Conservation (phyloP, 2,888 invertebrate genomes). For the Plemyria rubiginata region DNA sequence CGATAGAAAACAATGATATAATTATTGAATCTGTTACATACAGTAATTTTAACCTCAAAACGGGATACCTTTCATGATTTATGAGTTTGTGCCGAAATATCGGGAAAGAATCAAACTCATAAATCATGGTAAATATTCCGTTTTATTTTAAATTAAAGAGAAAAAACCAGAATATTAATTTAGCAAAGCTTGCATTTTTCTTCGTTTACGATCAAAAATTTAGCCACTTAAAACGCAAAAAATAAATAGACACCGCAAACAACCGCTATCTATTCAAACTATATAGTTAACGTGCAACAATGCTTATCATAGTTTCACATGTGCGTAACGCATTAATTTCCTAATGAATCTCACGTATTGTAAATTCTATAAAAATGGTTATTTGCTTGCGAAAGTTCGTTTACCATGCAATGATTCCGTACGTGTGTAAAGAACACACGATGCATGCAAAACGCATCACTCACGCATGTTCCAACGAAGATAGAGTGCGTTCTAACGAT, state of each 20-base stretch:
- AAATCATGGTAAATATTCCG: no score
- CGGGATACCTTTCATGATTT: no score
- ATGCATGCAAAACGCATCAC: slow-evolving; percentile 71
- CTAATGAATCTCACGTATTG: slow-evolving; percentile 75
- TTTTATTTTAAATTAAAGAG: no score
- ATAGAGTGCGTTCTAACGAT: slow-evolving; percentile 75
- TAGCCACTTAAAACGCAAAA: neutral
- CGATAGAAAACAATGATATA: no score
- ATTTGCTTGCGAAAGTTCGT: slow-evolving; percentile 76
- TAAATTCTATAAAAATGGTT: slow-evolving; percentile 65
- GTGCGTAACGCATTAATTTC: slow-evolving; percentile 77
- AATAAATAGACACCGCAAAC: slow-evolving; percentile 10
- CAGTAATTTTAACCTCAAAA: no score
- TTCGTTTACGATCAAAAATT: no score
- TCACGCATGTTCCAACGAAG: slow-evolving; percentile 73
- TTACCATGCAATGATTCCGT: slow-evolving; percentile 63
- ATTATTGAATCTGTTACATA: no score
- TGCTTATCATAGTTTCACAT: slow-evolving; percentile 60
- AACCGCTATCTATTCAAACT: slow-evolving; percentile 43
- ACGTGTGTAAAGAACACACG: slow-evolving; percentile 64
- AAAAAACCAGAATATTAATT: neutral
- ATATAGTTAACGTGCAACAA: slow-evolving; percentile 57
- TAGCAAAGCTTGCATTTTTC: neutral
- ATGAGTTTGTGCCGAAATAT: no score
- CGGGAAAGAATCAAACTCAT: no score